A percentile compares a stretch with the other conserved stretches of the same genome.
Evolutionary conservation across 2,113 vertebrate species (phyloP).

Genomic region (Oceanodroma tethys): DNA sequence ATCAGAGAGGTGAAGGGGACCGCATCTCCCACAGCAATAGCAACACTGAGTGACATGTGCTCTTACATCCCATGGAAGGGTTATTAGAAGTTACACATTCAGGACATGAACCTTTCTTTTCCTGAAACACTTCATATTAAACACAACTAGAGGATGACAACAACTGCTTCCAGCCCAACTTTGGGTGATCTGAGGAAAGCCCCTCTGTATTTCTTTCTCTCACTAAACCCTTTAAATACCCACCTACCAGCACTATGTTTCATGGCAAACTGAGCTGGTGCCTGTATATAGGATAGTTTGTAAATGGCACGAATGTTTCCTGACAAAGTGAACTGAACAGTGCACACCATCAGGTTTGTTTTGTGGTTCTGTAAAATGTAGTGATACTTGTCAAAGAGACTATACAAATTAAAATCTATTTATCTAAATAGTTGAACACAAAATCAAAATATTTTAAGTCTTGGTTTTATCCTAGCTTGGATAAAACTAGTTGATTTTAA

Average conservation of each 20-base stretch:
- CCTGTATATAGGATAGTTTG: neutral
- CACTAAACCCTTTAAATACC: neutral
- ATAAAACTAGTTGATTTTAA: neutral
- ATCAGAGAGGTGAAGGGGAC: neutral
- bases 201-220: neutral
- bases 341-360: neutral
- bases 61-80: neutral
- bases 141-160: neutral
- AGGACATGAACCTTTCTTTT: neutral
- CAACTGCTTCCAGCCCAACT: neutral
- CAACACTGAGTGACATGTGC: neutral
- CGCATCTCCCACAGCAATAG: neutral
- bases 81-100: fast-evolving
- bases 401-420: neutral
- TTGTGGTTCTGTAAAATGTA: neutral
- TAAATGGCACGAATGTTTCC: neutral
- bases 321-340: neutral
- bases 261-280: neutral
- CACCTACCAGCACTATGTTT: neutral
- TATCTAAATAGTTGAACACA: neutral
- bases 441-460: neutral
- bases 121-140: neutral
- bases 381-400: neutral
- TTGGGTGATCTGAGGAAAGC: neutral
- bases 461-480: neutral